phyloP scores from a whole-genome alignment of 2,113 vertebrate genomes.

The Pomatorhinus ruficollis region DNA sequence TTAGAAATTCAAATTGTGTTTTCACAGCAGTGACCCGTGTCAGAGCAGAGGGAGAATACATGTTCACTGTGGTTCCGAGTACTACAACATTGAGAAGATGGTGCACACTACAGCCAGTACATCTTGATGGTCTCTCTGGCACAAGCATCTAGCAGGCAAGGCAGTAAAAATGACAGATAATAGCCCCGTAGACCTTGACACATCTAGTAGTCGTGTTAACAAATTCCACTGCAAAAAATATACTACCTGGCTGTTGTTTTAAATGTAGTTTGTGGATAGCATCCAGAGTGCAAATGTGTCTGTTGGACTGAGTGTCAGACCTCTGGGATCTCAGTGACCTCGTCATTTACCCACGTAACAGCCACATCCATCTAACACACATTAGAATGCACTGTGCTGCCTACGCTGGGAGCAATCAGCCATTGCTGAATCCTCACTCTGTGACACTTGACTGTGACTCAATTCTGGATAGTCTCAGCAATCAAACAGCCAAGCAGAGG shows the following conservation, averaged over 20 bases:
- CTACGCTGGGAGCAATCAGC: neutral
- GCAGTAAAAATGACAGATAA: slow-evolving; percentile 18
- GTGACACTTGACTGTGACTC: neutral
- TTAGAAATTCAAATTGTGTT: neutral
- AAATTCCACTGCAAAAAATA: neutral
- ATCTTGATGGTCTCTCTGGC: neutral
- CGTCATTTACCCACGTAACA: neutral
- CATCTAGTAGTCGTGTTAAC: neutral
- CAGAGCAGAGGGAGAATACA: neutral
- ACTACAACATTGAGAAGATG: neutral
- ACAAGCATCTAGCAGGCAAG: neutral
- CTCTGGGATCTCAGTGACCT: neutral
- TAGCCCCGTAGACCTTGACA: neutral
- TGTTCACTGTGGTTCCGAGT: neutral
- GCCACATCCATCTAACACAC: neutral
- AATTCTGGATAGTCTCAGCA: neutral
- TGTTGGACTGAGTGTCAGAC: neutral
- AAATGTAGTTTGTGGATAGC: neutral
- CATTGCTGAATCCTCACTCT: neutral
- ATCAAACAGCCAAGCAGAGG: neutral
- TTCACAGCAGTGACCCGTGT: neutral
- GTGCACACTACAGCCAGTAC: neutral
- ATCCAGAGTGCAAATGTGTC: neutral
- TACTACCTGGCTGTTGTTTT: neutral
- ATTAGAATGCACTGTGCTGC: neutral